These are phyloP conservation scores for Gambelia wislizenii DNA, from an alignment of 2,797 vertebrate genomes.

Conservation along the genomic window DNA sequence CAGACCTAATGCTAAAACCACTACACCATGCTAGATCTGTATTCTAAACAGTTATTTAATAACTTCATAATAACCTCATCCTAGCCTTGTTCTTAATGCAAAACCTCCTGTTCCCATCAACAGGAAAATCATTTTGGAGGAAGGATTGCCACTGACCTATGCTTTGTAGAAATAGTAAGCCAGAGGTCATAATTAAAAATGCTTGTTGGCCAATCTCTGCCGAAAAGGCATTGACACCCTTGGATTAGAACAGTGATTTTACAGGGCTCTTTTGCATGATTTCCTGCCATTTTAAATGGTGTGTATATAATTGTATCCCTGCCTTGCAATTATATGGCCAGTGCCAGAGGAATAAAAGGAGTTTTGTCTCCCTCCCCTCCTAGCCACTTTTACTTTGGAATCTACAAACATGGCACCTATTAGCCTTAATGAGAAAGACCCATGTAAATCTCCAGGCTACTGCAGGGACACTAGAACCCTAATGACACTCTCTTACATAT, in stretches of 20 bases:
- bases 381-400: not conserved
- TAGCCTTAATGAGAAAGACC: constrained; percentile 33
- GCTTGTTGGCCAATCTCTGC: constrained; percentile 34
- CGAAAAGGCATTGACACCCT: constrained; percentile 34
- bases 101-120: constrained; percentile 41
- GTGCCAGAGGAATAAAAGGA: constrained; percentile 22
- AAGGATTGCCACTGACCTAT: constrained; percentile 31
- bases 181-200: constrained; percentile 47
- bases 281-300: constrained; percentile 46
- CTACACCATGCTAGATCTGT: too few relatives aligned
- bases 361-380: not conserved
- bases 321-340: constrained; percentile 43
- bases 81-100: constrained; percentile 51
- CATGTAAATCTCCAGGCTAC: constrained; percentile 31
- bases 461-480: not conserved
- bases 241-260: constrained; percentile 33
- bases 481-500: constrained; percentile 10
- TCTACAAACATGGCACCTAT: constrained; percentile 45
- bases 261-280: constrained; percentile 39
- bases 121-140: constrained; percentile 21
- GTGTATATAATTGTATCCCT: constrained; percentile 20
- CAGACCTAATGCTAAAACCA: too few relatives aligned
- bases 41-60: not conserved
- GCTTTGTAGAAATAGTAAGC: constrained; percentile 27
- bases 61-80: constrained; percentile 31